Evolutionary conservation across 2,888 invertebrate species (phyloP).

Genomic region (Petrolisthes manimaculis): DNA sequence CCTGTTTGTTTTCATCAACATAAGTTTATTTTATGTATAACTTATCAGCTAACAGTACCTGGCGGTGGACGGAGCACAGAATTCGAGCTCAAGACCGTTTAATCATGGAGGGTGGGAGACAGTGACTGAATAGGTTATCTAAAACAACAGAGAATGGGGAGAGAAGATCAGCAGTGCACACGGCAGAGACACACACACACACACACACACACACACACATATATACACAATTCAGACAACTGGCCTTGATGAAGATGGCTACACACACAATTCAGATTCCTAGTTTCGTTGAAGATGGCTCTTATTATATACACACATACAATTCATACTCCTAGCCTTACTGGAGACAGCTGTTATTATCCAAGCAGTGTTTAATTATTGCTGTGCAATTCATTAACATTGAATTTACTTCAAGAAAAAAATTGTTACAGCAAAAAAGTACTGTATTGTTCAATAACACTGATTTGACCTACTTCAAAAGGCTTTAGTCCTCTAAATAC

Average conservation of each 20-base stretch:
- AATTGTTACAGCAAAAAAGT: too few relatives aligned
- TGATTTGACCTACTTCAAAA: too few relatives aligned
- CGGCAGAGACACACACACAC: constrained; percentile 42
- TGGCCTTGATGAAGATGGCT: constrained; percentile 24
- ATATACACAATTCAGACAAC: neutral
- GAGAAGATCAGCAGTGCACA: constrained; percentile 64
- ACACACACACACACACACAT: constrained; percentile 11
- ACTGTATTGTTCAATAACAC: too few relatives aligned
- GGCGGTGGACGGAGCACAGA: constrained; percentile 65
- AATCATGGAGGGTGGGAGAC: constrained; percentile 66
- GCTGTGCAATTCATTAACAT: too few relatives aligned
- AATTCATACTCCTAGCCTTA: too few relatives aligned
- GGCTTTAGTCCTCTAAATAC: too few relatives aligned
- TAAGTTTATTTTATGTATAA: constrained; percentile 35
- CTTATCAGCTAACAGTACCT: constrained; percentile 65
- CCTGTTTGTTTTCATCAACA: constrained; percentile 30
- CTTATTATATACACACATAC: too few relatives aligned
- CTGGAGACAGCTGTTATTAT: too few relatives aligned
- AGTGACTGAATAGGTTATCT: constrained; percentile 66
- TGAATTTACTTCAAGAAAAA: too few relatives aligned
- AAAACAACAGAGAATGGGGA: constrained; percentile 66
- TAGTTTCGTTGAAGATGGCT: too few relatives aligned
- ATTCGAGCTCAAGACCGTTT: constrained; percentile 66
- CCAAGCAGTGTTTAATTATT: too few relatives aligned
- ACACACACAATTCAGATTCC: too few relatives aligned